Evolutionary conservation across 2,797 vertebrate species (phyloP).

Genomic region (Chanos chanos): DNA sequence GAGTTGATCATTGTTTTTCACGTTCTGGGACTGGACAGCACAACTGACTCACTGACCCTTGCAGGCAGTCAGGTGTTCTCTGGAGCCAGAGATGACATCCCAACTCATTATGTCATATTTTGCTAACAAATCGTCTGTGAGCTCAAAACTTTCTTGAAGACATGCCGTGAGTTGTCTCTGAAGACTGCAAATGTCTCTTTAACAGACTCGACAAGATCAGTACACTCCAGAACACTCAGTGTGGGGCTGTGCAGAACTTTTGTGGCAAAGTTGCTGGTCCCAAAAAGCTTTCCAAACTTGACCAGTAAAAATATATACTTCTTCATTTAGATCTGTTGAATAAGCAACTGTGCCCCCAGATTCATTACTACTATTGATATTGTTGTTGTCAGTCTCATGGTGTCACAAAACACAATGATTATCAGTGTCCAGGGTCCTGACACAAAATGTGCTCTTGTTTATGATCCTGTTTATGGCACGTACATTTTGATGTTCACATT

Average conservation of each 20-base stretch:
- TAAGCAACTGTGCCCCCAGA: too few relatives aligned
- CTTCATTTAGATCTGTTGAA: too few relatives aligned
- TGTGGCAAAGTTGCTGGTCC: background rate
- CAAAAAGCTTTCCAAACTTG: too few relatives aligned
- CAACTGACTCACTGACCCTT: background rate
- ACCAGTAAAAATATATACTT: too few relatives aligned
- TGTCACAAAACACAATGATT: too few relatives aligned
- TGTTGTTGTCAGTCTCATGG: too few relatives aligned
- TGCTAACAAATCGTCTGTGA: background rate
- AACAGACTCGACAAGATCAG: background rate
- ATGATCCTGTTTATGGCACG: too few relatives aligned
- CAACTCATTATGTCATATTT: background rate
- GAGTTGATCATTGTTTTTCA: background rate
- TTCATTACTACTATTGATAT: too few relatives aligned
- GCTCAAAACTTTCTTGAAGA: background rate
- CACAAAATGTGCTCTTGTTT: too few relatives aligned
- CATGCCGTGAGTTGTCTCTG: background rate
- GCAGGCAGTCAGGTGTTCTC: background rate
- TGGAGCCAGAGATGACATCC: background rate
- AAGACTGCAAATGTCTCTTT: background rate
- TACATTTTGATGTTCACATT: too few relatives aligned
- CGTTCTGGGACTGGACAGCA: background rate
- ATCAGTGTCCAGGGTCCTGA: too few relatives aligned
- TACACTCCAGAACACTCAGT: background rate
- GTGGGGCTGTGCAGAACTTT: background rate